These are phyloP conservation scores for Nemotelus nigrinus DNA, from an alignment of 2,888 invertebrate species.

Conservation along the genomic window DNA sequence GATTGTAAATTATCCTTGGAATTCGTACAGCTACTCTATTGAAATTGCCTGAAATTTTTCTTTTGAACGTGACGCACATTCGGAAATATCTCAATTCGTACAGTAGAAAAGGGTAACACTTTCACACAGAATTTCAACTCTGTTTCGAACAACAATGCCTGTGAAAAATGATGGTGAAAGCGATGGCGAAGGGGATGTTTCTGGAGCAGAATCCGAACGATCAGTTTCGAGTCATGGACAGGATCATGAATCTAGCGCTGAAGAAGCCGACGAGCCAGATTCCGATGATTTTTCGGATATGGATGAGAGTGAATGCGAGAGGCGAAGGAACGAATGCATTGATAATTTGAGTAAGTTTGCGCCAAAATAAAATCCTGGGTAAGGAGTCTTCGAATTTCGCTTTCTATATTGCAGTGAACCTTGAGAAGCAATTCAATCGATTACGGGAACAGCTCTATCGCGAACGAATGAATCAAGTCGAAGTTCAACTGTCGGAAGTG, in stretches of 20 bases:
- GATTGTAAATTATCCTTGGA: too few relatives aligned
- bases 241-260: constrained; percentile 76
- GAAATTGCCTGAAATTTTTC: too few relatives aligned
- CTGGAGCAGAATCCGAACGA: constrained; percentile 76
- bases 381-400: not conserved
- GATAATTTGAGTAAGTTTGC: constrained; percentile 74
- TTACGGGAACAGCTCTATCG: constrained; percentile 89
- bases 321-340: constrained; percentile 81
- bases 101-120: too few relatives aligned
- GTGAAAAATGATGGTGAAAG: constrained; percentile 73
- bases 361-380: not conserved
- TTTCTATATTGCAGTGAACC: constrained; percentile 70
- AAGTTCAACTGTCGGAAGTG: constrained; percentile 86
- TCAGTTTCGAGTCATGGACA: constrained; percentile 75
- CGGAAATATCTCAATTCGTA: too few relatives aligned
- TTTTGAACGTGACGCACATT: too few relatives aligned
- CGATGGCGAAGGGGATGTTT: constrained; percentile 73
- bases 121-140: not conserved
- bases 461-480: constrained; percentile 83
- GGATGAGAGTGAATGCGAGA: constrained; percentile 92
- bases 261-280: constrained; percentile 82
- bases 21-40: too few relatives aligned
- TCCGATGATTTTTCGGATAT: constrained; percentile 89
- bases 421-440: constrained; percentile 88
- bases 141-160: constrained; percentile 67